phyloP scores from a whole-genome alignment of 2,113 vertebrate genomes.

The Tretioscincus oriximinensis region DNA sequence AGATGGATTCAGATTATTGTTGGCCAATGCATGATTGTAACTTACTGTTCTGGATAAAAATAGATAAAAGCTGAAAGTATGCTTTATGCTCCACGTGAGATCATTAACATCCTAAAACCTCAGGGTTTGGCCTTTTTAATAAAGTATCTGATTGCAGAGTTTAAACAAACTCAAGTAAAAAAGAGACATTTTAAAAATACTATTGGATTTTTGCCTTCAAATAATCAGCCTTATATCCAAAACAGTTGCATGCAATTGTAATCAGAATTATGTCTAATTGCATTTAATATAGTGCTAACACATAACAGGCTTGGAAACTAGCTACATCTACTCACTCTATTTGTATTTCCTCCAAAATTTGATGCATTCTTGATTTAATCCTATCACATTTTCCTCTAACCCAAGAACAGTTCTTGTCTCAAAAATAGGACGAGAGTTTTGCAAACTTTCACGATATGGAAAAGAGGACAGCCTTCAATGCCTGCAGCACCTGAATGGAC shows the following conservation, averaged over 20 bases:
- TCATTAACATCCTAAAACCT: conserved; percentile 25
- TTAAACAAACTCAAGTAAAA: not conserved
- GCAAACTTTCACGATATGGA: too few relatives aligned
- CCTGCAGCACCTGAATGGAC: too few relatives aligned
- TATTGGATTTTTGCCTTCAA: accelerated
- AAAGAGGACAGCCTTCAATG: too few relatives aligned
- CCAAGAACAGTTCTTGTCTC: not conserved
- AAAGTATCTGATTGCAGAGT: conserved; percentile 1
- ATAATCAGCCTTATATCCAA: not conserved
- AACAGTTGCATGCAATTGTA: not conserved
- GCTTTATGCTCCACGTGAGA: conserved; percentile 13
- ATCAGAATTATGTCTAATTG: conserved; percentile 5
- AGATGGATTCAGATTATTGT: not conserved
- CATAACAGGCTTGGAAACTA: not conserved
- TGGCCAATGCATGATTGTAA: not conserved
- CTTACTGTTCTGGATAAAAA: conserved; percentile 23
- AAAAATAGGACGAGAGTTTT: too few relatives aligned
- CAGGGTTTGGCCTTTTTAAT: not conserved
- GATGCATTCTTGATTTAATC: not conserved
- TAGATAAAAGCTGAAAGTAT: not conserved
- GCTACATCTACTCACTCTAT: not conserved
- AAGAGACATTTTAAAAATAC: not conserved
- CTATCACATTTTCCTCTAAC: not conserved
- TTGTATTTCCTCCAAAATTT: not conserved
- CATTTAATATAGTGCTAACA: conserved; percentile 1